A percentile compares a stretch with the other conserved stretches of the same genome.
phyloP scores from a whole-genome alignment of 2,113 vertebrate genomes.

The Calcarius ornatus region DNA sequence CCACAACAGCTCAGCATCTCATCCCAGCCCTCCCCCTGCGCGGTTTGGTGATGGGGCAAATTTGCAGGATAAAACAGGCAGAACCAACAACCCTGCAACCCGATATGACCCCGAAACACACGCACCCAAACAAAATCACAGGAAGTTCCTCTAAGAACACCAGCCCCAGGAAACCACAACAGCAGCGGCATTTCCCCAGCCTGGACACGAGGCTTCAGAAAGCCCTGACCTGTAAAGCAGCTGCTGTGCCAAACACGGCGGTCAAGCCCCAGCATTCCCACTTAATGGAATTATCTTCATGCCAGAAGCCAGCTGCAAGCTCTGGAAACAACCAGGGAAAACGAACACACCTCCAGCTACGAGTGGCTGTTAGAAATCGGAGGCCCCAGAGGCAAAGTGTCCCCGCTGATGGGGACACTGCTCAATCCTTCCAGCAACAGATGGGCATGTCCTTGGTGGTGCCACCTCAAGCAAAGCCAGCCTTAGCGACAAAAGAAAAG shows the following conservation, averaged over 20 bases:
- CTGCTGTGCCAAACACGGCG: accelerated
- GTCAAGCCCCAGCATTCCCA: not conserved
- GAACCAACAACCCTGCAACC: accelerated
- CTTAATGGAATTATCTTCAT: not conserved
- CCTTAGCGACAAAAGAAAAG: accelerated
- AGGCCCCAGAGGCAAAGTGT: not conserved
- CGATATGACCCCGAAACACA: not conserved
- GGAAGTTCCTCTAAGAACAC: not conserved
- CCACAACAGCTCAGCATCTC: not conserved
- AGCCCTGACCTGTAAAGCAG: not conserved
- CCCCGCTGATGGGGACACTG: not conserved
- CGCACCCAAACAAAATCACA: not conserved
- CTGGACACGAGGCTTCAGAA: not conserved
- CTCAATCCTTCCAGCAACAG: accelerated
- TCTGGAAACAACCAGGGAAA: not conserved
- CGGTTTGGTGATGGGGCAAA: not conserved
- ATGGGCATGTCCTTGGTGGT: not conserved
- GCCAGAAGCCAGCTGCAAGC: not conserved
- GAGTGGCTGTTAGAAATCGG: accelerated
- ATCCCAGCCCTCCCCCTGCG: accelerated
- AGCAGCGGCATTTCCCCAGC: not conserved
- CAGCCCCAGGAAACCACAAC: not conserved
- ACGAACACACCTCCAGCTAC: not conserved
- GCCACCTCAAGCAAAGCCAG: not conserved
- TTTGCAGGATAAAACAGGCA: too few relatives aligned